Evolutionary conservation across 2,888 invertebrate species (phyloP).

Genomic region (Amphipoea oculea): DNA sequence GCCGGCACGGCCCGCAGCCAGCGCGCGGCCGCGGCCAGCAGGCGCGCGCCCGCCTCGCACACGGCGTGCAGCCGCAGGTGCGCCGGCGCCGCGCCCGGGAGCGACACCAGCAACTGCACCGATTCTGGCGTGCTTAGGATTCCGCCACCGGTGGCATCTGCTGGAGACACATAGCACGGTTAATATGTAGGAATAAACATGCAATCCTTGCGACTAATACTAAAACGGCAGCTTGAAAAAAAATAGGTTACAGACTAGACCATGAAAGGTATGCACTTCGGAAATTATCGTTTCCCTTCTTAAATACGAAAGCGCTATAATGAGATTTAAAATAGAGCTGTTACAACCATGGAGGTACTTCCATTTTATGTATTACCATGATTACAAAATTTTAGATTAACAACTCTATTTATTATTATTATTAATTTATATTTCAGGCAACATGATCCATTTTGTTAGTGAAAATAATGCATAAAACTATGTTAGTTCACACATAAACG

Average conservation of each 20-base stretch:
- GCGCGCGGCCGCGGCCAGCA: conserved; percentile 97
- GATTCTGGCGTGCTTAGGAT: conserved; percentile 78
- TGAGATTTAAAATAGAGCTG: background rate
- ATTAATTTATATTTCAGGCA: no score
- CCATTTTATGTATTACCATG: background rate
- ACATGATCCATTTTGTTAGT: no score
- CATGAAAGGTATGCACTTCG: background rate
- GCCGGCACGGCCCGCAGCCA: conserved; percentile 97
- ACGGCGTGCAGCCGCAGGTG: conserved; percentile 98
- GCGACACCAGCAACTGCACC: conserved; percentile 72
- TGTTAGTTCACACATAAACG: no score
- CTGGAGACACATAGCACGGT: background rate
- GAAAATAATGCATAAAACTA: no score
- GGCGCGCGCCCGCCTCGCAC: conserved; percentile 98
- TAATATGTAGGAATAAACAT: no score
- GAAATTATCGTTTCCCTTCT: background rate
- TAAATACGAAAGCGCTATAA: background rate
- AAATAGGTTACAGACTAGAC: no score
- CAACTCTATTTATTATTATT: no score
- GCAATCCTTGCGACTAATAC: background rate
- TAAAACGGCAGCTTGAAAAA: no score
- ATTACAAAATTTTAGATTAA: background rate
- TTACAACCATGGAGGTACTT: background rate
- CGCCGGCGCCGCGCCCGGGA: conserved; percentile 95
- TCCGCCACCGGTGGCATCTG: conserved; percentile 44